Conservation (phyloP, 2,113 vertebrate species). For the Silurus glanis region DNA sequence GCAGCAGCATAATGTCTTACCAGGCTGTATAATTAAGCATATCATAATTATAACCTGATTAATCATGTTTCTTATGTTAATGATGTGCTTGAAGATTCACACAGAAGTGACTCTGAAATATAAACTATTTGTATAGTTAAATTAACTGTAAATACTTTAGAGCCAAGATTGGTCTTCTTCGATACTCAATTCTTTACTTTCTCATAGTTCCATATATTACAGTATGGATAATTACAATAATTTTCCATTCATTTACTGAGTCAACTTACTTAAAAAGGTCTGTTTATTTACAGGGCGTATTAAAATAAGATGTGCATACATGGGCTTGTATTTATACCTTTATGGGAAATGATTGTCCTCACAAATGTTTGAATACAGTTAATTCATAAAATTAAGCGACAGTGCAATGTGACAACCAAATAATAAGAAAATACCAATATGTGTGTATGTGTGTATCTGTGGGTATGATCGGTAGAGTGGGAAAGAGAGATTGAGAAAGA, state of each 20-base stretch:
- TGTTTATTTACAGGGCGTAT: slow-evolving; percentile 3
- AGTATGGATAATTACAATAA: not conserved
- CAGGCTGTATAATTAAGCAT: slow-evolving; percentile 12
- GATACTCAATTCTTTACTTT: not conserved
- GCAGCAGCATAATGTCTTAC: slow-evolving; percentile 10
- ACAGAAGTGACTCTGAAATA: not conserved
- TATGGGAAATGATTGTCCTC: not conserved
- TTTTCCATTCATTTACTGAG: slow-evolving; percentile 1
- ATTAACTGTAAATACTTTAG: not conserved
- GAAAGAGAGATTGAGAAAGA: not conserved
- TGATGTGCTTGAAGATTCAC: not conserved
- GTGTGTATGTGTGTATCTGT: not conserved
- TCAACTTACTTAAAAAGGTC: not conserved
- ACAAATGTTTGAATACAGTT: not conserved
- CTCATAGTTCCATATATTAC: not conserved
- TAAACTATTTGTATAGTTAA: not conserved
- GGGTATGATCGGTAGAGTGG: not conserved
- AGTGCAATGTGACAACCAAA: not conserved
- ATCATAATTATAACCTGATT: slow-evolving; percentile 22
- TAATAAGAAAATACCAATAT: too few species aligned
- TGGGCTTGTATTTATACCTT: not conserved
- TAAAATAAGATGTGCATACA: not conserved
- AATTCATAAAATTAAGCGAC: too few species aligned
- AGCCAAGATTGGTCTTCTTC: not conserved
- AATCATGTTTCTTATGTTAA: not conserved